These are phyloP conservation scores for Sebastes vulpes DNA, from an alignment of 2,797 vertebrate species.

Conservation along the genomic window DNA sequence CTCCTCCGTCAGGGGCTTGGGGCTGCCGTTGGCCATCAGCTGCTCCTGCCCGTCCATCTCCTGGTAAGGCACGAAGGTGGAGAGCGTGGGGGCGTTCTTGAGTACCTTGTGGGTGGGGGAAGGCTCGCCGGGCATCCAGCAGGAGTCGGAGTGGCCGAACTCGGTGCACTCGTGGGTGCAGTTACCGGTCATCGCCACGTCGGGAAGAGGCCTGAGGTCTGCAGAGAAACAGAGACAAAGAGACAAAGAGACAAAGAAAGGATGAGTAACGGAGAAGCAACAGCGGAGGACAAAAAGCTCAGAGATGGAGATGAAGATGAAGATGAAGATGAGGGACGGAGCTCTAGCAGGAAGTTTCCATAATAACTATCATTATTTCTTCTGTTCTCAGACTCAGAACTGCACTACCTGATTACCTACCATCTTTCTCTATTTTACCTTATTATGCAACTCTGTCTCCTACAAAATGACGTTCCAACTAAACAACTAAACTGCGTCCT, in stretches of 20 bases:
- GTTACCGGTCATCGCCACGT: slow-evolving; percentile 98
- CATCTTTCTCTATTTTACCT: too few relatives aligned
- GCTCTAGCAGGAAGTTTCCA: neutral
- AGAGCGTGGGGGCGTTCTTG: slow-evolving; percentile 94
- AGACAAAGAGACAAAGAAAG: neutral
- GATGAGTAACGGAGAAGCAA: neutral
- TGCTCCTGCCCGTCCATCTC: slow-evolving; percentile 95
- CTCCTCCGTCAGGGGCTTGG: slow-evolving; percentile 91
- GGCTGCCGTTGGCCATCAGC: slow-evolving; percentile 93
- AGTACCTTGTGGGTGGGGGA: slow-evolving; percentile 92
- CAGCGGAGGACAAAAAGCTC: too few relatives aligned
- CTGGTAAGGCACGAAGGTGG: slow-evolving; percentile 99
- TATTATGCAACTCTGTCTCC: too few relatives aligned
- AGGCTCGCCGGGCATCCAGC: slow-evolving; percentile 98
- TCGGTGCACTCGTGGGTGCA: slow-evolving; percentile 98
- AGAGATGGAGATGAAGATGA: slow-evolving; percentile 9
- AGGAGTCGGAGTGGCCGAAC: slow-evolving; percentile 97
- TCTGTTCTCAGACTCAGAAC: neutral
- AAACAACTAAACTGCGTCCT: too few relatives aligned
- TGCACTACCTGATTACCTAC: neutral
- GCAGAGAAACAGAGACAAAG: neutral
- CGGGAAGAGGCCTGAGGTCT: slow-evolving; percentile 97
- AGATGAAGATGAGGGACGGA: neutral
- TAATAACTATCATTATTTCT: neutral
- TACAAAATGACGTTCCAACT: too few relatives aligned